These are phyloP conservation scores for Lasioglossum malachurum DNA, from an alignment of 2,888 invertebrate genomes.

Conservation along the genomic window DNA sequence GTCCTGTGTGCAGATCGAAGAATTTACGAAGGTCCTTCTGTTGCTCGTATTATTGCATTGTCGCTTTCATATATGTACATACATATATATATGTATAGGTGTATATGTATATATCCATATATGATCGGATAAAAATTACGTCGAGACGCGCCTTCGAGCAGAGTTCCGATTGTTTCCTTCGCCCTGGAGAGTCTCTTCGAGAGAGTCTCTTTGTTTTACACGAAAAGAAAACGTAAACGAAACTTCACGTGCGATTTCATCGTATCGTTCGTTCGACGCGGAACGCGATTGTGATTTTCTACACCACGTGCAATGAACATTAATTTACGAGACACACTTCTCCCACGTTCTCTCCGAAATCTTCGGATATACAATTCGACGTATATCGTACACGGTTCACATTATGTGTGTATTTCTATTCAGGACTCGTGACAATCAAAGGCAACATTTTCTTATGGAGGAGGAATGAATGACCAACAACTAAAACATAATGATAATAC, in stretches of 20 bases:
- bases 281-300: not conserved
- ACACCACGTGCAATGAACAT: not conserved
- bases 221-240: not conserved
- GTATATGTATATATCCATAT: conserved; percentile 2
- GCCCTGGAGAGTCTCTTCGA: conserved; percentile 24
- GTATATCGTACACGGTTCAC: not conserved
- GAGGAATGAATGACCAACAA: not conserved
- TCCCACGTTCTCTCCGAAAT: conserved; percentile 12
- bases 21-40: conserved; percentile 76
- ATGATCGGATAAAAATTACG: conserved; percentile 81
- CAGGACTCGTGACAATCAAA: conserved; percentile 48
- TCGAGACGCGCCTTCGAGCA: conserved; percentile 78
- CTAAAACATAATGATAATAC: conserved; percentile 15
- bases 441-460: conserved; percentile 22
- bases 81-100: conserved; percentile 52
- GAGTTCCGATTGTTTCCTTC: conserved; percentile 66
- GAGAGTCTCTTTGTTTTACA: not conserved
- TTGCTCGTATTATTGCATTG: conserved; percentile 81
- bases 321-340: not conserved
- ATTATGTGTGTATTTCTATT: conserved; percentile 9
- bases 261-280: conserved; percentile 9
- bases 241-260: not conserved
- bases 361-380: conserved; percentile 17
- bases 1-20: conserved; percentile 66
- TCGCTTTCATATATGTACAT: conserved; percentile 76